Conservation (phyloP, 1,140 invertebrate genomes). For the Gonioctena quinquepunctata region DNA sequence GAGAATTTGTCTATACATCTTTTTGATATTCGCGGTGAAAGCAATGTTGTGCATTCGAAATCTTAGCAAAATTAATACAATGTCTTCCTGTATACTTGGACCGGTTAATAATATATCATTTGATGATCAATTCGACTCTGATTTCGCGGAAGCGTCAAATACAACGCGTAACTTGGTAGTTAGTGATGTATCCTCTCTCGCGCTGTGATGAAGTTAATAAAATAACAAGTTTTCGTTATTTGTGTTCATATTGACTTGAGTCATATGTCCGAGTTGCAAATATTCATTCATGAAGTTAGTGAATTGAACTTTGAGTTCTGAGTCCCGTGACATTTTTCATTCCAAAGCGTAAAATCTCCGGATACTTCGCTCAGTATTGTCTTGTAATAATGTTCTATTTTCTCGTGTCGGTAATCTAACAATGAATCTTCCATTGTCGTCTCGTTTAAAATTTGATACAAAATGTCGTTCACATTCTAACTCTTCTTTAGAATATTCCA, state of each 20-base stretch:
- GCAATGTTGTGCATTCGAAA: slow-evolving; percentile 25
- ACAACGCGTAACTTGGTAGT: slow-evolving; percentile 46
- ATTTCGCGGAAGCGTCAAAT: slow-evolving; percentile 36
- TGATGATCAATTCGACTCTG: slow-evolving; percentile 31
- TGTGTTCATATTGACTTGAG: no score
- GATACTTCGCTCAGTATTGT: no score
- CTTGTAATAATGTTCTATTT: no score
- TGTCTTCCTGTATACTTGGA: slow-evolving; percentile 37
- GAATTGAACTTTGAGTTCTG: no score
- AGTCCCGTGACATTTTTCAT: no score
- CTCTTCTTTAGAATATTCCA: slow-evolving; percentile 25
- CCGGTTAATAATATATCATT: slow-evolving; percentile 39
- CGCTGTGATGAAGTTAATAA: neutral
- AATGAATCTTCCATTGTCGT: slow-evolving; percentile 43
- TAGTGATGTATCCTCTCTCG: no score
- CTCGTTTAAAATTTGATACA: slow-evolving; percentile 30
- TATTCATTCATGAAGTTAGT: slow-evolving; percentile 52
- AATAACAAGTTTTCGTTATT: no score
- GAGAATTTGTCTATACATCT: slow-evolving; percentile 49
- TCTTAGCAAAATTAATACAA: slow-evolving; percentile 36
- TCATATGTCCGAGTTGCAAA: slow-evolving; percentile 39
- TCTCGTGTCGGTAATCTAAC: slow-evolving; percentile 50
- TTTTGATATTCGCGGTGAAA: slow-evolving; percentile 40
- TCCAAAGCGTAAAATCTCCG: no score
- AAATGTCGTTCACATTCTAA: slow-evolving; percentile 41